A percentile compares a stretch with the other conserved stretches of the same genome.
Conservation (phyloP, 2,113 vertebrate species). For the Cinclus cinclus region DNA sequence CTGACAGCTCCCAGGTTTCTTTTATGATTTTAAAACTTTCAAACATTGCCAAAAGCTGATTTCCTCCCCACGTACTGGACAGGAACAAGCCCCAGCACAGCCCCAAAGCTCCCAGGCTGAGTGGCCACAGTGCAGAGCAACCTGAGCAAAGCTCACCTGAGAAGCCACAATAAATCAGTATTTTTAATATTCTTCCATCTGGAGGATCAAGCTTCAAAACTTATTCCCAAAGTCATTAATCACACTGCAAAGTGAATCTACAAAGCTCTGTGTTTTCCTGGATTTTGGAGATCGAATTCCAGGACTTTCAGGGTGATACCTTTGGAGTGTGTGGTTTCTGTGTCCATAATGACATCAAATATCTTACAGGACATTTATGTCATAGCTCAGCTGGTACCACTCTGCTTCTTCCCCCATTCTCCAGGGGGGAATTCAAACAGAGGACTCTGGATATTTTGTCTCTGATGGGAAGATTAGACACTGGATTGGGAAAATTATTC, state of each 20-base stretch:
- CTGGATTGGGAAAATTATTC: not conserved
- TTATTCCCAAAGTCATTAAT: not conserved
- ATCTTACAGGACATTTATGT: not conserved
- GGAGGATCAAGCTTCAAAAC: not conserved
- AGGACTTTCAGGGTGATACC: not conserved
- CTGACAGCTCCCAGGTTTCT: not conserved
- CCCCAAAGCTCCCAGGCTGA: not conserved
- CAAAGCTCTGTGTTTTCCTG: not conserved
- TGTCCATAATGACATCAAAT: fast-evolving
- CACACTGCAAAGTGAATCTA: not conserved
- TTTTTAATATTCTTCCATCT: not conserved
- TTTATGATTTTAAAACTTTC: not conserved
- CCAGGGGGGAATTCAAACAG: not conserved
- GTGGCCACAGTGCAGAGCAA: not conserved
- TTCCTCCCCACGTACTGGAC: not conserved
- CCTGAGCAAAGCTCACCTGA: not conserved
- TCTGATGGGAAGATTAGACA: not conserved
- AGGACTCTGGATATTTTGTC: not conserved
- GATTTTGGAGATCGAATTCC: not conserved
- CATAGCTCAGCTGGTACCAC: not conserved
- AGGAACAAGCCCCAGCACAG: not conserved
- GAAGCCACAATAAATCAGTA: not conserved
- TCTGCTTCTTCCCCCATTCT: not conserved
- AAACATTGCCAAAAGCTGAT: not conserved
- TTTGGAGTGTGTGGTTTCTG: not conserved